Percentiles rank a stretch among this genome's conserved stretches.
phyloP scores from a whole-genome alignment of 2,888 invertebrate genomes.

The Cephonodes hylas region DNA sequence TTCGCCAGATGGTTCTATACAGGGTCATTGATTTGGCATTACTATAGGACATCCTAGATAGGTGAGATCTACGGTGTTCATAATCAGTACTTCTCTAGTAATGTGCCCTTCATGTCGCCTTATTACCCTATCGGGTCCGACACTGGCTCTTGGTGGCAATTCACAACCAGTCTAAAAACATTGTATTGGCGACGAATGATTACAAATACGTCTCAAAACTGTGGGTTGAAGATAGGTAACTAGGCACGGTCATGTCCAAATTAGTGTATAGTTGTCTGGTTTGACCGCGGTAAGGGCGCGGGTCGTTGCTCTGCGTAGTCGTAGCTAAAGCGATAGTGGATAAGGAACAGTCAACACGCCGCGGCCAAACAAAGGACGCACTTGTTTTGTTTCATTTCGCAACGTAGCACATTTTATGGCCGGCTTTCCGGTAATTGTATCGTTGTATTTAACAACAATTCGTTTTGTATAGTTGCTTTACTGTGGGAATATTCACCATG shows the following conservation, averaged over 20 bases:
- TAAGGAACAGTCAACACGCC: slow-evolving; percentile 73
- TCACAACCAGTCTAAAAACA: too few relatives aligned
- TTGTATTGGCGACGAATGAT: too few relatives aligned
- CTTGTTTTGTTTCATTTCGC: slow-evolving; percentile 70
- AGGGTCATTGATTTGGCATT: too few relatives aligned
- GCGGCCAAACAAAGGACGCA: slow-evolving; percentile 68
- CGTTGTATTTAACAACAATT: slow-evolving; percentile 13
- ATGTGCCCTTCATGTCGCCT: too few relatives aligned
- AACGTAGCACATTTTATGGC: slow-evolving; percentile 59
- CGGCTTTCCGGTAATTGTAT: slow-evolving; percentile 38
- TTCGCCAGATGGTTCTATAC: too few relatives aligned
- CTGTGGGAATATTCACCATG: not conserved
- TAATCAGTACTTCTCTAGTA: too few relatives aligned
- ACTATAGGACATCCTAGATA: too few relatives aligned
- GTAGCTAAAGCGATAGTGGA: slow-evolving; percentile 73
- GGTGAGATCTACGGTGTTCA: too few relatives aligned
- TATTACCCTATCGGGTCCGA: too few relatives aligned
- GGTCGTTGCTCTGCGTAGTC: slow-evolving; percentile 65
- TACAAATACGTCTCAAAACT: too few relatives aligned
- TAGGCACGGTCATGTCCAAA: not conserved
- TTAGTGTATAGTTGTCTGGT: not conserved
- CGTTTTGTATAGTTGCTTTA: not conserved
- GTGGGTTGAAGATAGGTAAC: not conserved
- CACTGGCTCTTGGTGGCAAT: too few relatives aligned
- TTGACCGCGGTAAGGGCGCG: slow-evolving; percentile 36